Conservation (phyloP, 2,888 invertebrate species). For the Plusia festucae region DNA sequence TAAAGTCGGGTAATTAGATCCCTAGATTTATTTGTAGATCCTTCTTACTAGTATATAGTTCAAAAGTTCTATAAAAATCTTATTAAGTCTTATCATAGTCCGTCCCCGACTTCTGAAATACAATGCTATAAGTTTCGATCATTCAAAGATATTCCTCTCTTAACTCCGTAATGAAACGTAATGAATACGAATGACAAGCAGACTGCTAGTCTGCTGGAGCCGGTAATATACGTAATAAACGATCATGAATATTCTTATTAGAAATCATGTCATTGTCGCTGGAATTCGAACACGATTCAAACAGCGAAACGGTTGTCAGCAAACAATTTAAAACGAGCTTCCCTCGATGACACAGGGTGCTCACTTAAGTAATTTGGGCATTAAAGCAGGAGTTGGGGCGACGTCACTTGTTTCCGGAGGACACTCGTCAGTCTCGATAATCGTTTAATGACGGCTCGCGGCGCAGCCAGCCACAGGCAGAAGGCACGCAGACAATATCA, state of each 20-base stretch:
- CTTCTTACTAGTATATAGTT: too few species aligned
- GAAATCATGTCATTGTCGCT: background rate
- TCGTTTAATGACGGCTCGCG: conserved; percentile 44
- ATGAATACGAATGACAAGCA: too few species aligned
- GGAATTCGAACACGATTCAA: background rate
- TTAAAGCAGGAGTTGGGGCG: conserved; percentile 44
- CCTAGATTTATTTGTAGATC: too few species aligned
- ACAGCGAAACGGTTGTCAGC: background rate
- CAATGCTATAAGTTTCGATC: too few species aligned
- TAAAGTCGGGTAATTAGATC: too few species aligned
- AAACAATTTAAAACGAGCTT: background rate
- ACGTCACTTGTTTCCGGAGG: conserved; percentile 40
- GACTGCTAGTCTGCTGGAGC: too few species aligned
- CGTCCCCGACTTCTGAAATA: too few species aligned
- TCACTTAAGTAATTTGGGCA: conserved; percentile 37
- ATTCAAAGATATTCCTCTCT: too few species aligned
- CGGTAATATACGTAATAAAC: background rate
- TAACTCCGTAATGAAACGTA: too few species aligned
- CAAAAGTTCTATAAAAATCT: too few species aligned
- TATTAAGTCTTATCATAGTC: too few species aligned
- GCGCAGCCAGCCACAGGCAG: conserved; percentile 10
- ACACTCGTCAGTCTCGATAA: conserved; percentile 53
- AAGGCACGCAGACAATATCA: conserved; percentile 20
- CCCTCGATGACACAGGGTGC: conserved; percentile 8
- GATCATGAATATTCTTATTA: background rate